These are phyloP conservation scores for Pollenia amentaria DNA, from an alignment of 2,888 invertebrate genomes.

Conservation along the genomic window DNA sequence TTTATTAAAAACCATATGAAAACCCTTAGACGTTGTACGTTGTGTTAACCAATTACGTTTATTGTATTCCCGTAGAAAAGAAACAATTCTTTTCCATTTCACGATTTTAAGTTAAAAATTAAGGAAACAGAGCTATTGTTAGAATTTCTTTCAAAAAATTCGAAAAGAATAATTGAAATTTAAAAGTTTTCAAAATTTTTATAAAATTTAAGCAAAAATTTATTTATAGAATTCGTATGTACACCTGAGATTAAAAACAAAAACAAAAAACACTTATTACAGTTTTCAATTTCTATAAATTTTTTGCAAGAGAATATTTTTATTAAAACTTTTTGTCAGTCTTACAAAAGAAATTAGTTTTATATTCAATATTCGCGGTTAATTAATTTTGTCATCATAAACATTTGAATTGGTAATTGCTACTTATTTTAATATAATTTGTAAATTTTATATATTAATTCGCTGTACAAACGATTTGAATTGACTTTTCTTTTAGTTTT, in stretches of 20 bases:
- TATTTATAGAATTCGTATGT: too few relatives aligned
- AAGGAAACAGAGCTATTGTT: too few relatives aligned
- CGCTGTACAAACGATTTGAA: background rate
- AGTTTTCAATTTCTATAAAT: background rate
- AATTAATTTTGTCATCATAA: conserved; percentile 56
- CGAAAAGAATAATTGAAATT: too few relatives aligned
- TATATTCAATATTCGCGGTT: conserved; percentile 5
- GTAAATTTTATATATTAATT: conserved; percentile 3
- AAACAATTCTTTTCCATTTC: too few relatives aligned
- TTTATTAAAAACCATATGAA: too few relatives aligned
- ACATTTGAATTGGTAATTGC: conserved; percentile 42
- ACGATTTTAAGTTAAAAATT: too few relatives aligned
- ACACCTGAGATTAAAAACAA: too few relatives aligned
- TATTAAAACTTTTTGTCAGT: conserved; percentile 2
- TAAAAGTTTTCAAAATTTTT: background rate
- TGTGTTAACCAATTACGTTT: too few relatives aligned
- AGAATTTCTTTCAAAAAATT: too few relatives aligned
- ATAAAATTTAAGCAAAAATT: background rate
- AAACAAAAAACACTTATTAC: background rate
- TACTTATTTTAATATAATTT: conserved; percentile 2
- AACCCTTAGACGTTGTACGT: too few relatives aligned
- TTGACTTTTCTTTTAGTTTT: conserved; percentile 12
- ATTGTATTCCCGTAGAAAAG: too few relatives aligned
- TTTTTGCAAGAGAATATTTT: background rate
- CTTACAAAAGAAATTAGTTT: conserved; percentile 14